phyloP scores from a whole-genome alignment of 2,113 vertebrate species.

The Callipepla californica region DNA sequence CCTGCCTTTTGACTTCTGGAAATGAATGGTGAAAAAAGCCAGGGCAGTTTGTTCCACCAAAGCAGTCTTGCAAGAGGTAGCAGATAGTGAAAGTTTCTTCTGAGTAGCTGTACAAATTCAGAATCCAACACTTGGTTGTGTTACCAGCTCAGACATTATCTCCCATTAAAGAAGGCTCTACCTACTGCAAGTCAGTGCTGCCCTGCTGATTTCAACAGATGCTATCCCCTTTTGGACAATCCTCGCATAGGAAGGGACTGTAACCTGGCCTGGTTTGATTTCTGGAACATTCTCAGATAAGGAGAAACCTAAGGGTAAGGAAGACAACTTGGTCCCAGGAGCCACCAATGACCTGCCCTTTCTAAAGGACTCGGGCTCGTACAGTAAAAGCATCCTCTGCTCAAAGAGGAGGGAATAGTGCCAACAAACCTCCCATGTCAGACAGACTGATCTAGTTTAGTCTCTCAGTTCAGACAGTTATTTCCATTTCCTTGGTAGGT shows the following conservation, averaged over 20 bases:
- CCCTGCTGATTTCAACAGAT: background rate
- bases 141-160: background rate
- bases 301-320: background rate
- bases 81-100: background rate
- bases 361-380: background rate
- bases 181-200: background rate
- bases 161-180: background rate
- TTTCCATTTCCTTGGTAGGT: background rate
- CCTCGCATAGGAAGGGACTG: background rate
- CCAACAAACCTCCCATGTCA: background rate
- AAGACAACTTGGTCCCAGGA: background rate
- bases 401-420: background rate
- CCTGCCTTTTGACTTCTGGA: background rate
- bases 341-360: background rate
- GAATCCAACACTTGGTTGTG: background rate
- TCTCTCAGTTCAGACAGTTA: background rate
- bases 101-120: background rate
- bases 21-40: background rate
- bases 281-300: background rate
- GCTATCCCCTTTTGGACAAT: background rate
- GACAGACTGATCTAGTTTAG: background rate
- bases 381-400: background rate
- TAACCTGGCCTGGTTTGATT: background rate
- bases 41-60: background rate
- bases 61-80: background rate